phyloP scores from a whole-genome alignment of 2,797 vertebrate species.

The Prunella strophiata region DNA sequence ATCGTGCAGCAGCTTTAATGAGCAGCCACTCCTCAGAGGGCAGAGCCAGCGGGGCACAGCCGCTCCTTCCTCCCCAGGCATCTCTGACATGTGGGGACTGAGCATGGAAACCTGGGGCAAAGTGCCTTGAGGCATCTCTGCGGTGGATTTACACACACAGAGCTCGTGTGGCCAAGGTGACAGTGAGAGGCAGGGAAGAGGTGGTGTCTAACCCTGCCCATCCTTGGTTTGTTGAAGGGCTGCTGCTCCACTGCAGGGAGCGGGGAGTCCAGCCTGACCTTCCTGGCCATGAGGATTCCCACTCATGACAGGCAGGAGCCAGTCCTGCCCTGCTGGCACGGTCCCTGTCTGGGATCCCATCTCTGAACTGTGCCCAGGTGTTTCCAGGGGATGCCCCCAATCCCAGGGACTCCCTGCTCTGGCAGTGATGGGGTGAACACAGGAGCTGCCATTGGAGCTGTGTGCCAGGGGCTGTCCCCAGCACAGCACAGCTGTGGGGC shows the following conservation, averaged over 20 bases:
- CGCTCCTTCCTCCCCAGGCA: background rate
- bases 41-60: background rate
- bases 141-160: background rate
- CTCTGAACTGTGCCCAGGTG: accelerated
- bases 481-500: background rate
- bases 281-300: background rate
- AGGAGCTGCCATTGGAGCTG: accelerated
- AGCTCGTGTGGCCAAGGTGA: accelerated
- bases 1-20: background rate
- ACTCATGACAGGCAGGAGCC: background rate
- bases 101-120: background rate
- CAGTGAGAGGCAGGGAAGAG: background rate
- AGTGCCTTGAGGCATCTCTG: background rate
- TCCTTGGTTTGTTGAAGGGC: background rate
- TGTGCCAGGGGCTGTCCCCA: background rate
- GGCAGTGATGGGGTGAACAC: accelerated
- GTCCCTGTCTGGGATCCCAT: accelerated
- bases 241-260: background rate
- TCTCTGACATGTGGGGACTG: accelerated
- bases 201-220: background rate
- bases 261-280: accelerated
- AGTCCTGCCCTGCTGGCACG: accelerated
- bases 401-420: background rate
- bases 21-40: background rate
- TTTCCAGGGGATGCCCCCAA: background rate